A percentile compares a stretch with the other conserved stretches of the same genome.
Conservation (phyloP, 2,797 vertebrate genomes). For the Melanotaenia nigrans region DNA sequence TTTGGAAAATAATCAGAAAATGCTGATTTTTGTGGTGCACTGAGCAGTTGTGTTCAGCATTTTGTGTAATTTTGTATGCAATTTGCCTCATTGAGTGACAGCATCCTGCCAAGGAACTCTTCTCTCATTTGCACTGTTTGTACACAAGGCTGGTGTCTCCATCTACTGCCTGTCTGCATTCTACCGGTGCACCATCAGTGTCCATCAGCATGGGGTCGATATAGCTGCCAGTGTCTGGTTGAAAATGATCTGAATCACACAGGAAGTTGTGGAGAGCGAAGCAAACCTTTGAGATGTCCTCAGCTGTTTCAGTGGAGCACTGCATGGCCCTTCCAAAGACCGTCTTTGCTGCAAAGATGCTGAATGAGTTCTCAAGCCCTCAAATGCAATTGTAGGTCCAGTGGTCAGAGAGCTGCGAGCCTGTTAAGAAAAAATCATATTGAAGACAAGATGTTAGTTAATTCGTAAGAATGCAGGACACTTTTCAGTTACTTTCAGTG, state of each 20-base stretch:
- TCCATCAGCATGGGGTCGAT: not conserved
- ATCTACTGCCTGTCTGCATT: not conserved
- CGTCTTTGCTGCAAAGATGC: not conserved
- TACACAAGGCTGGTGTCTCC: not conserved
- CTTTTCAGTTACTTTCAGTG: no score
- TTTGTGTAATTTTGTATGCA: no score
- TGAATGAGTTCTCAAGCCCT: not conserved
- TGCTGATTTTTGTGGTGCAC: no score
- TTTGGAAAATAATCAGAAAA: no score
- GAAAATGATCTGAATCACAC: not conserved
- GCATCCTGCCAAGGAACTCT: no score
- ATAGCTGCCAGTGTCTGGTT: not conserved
- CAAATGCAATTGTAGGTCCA: not conserved
- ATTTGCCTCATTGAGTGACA: no score
- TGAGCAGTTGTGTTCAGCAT: no score
- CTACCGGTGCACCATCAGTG: not conserved
- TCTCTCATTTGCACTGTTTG: no score
- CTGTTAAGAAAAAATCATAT: no score
- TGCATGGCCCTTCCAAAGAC: not conserved
- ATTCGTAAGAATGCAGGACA: no score
- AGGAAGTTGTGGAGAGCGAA: conserved; percentile 1
- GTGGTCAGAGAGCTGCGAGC: not conserved
- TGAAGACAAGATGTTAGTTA: no score
- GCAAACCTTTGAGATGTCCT: not conserved
- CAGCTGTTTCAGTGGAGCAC: not conserved